Base-by-base conservation (phyloP, 2,797 vertebrate genomes). In the Cyprinella venusta region DNA sequence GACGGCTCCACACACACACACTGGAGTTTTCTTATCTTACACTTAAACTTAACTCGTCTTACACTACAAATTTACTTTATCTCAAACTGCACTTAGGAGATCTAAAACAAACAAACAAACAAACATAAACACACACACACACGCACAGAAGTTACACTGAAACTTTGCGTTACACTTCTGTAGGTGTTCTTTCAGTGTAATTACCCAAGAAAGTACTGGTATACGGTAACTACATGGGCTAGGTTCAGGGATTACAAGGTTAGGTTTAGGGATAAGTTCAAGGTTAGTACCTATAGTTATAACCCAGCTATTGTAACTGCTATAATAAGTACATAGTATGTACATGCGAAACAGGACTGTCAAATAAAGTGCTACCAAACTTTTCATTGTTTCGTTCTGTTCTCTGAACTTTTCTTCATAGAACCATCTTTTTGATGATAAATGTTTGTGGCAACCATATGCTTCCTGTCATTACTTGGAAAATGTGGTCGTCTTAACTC, bases 371-470 rank as follows among this genome's bases (percentile, higher is more conserved):
- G 45, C 45, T 15, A 5, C 45, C 45, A 45, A 45, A 15, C 45
- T 45, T 45, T 13, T 1, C 15, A 1, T 45, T 13, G 4, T 45
- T 61, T 76, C 12, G 26, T 7, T 19, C 15, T 5, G 18, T 61
- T 76, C 56, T 45, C 54, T 26, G 5, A 61, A 76, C 38, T 76
- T 76, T 13, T 26, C 36, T 45, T 61, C 8, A 36, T 50, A 85
- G 8, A 81, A 42, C n/a, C 24, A 61, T 56, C 21, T 56, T 16
- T 75, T 45, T 63, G 38, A 76, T 63, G 38, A 63, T 63, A 30
- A 45, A 76, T 76, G 24, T 63, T 76, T 45, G 24, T 19, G 38
- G 56, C 75, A 76, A 30, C 75, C 75, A 63, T 45, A 76, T 30
- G 75, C 75, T 63, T 63, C 24, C 38, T 63, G 54, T 13, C 30